Base-by-base conservation (phyloP, 2,113 vertebrate genomes). In the Rafetus swinhoei region DNA sequence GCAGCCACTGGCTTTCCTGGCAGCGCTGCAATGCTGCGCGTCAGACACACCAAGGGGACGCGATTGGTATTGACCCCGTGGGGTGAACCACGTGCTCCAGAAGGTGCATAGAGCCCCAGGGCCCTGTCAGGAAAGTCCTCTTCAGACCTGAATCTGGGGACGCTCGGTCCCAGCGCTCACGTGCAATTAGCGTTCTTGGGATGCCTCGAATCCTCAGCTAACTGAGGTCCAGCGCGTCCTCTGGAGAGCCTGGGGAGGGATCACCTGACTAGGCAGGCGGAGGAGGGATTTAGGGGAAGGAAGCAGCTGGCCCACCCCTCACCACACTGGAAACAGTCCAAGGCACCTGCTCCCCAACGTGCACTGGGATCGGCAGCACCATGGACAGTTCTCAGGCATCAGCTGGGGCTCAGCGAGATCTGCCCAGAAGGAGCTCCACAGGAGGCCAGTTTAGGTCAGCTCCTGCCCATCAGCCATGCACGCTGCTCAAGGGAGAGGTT, bases 51-150 rank as follows among this genome's bases (percentile, higher is more conserved):
- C 11, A 45, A 21, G 3, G 10, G 35, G 35, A 76, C 45, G 72
- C 12, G 21, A 22, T 39, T 45, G 21, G 72, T 76, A 45, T 6
- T 45, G 39, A 76, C 9, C 65, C 35, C 13, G 11, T 45, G 72
- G 35, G 52, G 5, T 29, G 13, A 4, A 25, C 27, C 60, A 69
- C 9, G 16, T 69, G 65, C 18, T 69, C 65, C 65, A 69, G 32
- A 69, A 35, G 65, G 0, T 35, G 55, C 55, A 15, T 6, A 5
- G 25, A 82, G 4, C 22, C 7, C 0, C 72, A 6, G 50, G 76
- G 86, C 59, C 65, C 82, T 0, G 25, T 2, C 21, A 21, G 54
- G 24, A 65, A 32, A 53, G 65, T 69, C 82, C 53, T 0, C 1
- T 76, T 77, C 57, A 24, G 25, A 25, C 74, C 39, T 25, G 22